Percentiles rank a stretch among this genome's conserved stretches.
Conservation (phyloP, 1,140 invertebrate genomes). For the Camponotus floridanus region DNA sequence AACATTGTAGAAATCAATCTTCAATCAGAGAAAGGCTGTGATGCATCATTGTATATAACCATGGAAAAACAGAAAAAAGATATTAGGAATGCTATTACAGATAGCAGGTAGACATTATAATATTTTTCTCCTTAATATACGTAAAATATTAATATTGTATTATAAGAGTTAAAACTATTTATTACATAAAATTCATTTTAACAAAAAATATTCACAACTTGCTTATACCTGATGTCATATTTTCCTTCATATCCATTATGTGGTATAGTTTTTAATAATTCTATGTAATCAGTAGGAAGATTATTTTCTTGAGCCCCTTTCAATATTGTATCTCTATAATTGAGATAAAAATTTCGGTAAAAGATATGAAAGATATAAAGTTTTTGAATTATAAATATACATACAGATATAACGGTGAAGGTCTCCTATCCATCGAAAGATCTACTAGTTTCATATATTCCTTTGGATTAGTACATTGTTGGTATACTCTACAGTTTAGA, state of each 20-base stretch:
- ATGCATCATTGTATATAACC: constrained; percentile 73
- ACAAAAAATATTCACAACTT: constrained; percentile 1
- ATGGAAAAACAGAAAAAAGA: constrained; percentile 62
- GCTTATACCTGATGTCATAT: constrained; percentile 74
- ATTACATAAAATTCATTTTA: constrained; percentile 19
- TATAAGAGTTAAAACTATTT: constrained; percentile 21
- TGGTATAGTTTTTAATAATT: constrained; percentile 88
- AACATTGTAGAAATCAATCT: constrained; percentile 71
- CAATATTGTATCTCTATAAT: constrained; percentile 85
- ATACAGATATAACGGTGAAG: constrained; percentile 90
- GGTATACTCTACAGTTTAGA: constrained; percentile 89
- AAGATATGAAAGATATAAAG: neutral
- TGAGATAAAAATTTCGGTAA: constrained; percentile 33
- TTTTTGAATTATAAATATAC: constrained; percentile 23
- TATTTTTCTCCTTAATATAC: neutral
- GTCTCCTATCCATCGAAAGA: constrained; percentile 87
- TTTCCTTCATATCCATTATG: constrained; percentile 89
- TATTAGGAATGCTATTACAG: constrained; percentile 43
- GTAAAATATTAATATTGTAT: constrained; percentile 26
- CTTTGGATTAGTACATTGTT: constrained; percentile 86
- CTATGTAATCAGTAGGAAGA: constrained; percentile 90
- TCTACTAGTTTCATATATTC: constrained; percentile 80
- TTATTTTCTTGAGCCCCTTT: constrained; percentile 90
- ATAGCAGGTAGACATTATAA: neutral
- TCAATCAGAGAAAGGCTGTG: constrained; percentile 70